A percentile compares a stretch with the other conserved stretches of the same genome.
These are phyloP conservation scores for Lepeophtheirus salmonis DNA, from an alignment of 1,140 invertebrate species.

Conservation along the genomic window DNA sequence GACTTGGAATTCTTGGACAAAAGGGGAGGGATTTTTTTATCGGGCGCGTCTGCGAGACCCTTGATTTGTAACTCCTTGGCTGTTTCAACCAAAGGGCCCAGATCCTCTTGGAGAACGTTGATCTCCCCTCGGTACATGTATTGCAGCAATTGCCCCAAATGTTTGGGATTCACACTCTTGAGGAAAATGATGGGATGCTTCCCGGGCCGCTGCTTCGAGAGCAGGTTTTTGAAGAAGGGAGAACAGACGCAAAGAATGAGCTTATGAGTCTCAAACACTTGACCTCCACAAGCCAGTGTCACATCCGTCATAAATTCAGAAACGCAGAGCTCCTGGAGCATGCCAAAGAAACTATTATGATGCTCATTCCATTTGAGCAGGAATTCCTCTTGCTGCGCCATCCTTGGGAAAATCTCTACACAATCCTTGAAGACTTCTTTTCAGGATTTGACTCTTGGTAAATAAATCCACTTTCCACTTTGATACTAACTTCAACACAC, in stretches of 20 bases:
- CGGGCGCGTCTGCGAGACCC: slow-evolving; percentile 27
- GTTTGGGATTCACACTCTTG: slow-evolving; percentile 26
- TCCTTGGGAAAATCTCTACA: neutral
- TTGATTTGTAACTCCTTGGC: slow-evolving; percentile 28
- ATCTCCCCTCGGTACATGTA: slow-evolving; percentile 31
- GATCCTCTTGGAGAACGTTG: slow-evolving; percentile 28
- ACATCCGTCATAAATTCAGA: slow-evolving; percentile 14
- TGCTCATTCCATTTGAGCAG: slow-evolving; percentile 18
- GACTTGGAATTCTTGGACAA: no score
- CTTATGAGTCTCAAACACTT: slow-evolving; percentile 17
- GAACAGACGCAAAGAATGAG: slow-evolving; percentile 15
- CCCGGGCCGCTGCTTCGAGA: neutral
- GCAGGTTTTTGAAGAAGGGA: slow-evolving; percentile 11
- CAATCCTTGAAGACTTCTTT: no score
- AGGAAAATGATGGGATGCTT: slow-evolving; percentile 23
- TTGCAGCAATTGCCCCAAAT: slow-evolving; percentile 27
- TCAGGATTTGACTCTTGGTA: neutral
- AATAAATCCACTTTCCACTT: no score
- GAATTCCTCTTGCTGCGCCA: slow-evolving; percentile 14
- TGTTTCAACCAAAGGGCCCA: slow-evolving; percentile 27
- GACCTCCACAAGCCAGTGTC: slow-evolving; percentile 15
- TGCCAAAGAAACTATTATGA: slow-evolving; percentile 14
- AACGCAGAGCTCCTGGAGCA: slow-evolving; percentile 12
- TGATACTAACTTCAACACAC: neutral
- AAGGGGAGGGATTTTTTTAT: no score